Percentiles rank a stretch among this genome's conserved stretches.
These are phyloP conservation scores for Euschistus heros DNA, from an alignment of 1,140 invertebrate genomes.

Conservation along the genomic window DNA sequence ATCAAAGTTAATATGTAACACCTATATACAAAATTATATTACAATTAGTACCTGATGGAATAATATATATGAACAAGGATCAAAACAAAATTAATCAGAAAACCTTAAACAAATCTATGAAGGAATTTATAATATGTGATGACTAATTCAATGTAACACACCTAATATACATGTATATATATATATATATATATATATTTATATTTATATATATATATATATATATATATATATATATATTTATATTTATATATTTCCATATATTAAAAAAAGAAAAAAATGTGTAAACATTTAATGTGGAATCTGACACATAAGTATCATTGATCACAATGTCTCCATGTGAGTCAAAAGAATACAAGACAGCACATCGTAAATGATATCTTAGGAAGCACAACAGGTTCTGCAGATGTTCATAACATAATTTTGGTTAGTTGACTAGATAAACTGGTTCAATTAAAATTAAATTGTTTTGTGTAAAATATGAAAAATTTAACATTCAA, in stretches of 20 bases:
- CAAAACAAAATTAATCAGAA: background rate
- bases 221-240: background rate
- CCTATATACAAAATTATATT: slow-evolving; percentile 26
- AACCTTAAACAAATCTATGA: no score
- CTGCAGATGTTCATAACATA: background rate
- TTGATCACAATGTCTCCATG: slow-evolving; percentile 2
- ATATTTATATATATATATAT: slow-evolving; percentile 3
- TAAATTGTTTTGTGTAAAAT: no score
- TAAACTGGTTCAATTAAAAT: no score
- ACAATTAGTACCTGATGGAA: slow-evolving; percentile 19
- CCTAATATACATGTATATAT: slow-evolving; percentile 14
- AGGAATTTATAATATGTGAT: background rate
- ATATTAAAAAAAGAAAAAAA: background rate
- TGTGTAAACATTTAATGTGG: slow-evolving; percentile 3
- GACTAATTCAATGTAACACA: slow-evolving; percentile 9
- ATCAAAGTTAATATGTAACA: slow-evolving; percentile 22
- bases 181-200: slow-evolving; percentile 5
- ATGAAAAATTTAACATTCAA: no score
- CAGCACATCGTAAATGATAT: background rate
- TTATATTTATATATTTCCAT: background rate
- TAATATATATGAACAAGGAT: background rate
- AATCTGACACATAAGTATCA: background rate
- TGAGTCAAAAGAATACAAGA: background rate
- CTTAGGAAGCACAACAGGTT: slow-evolving; percentile 2
- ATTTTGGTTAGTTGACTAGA: background rate